Evolutionary conservation across 2,113 vertebrate genomes (phyloP), one percentile per base, ranked within the genome.

Genomic region (Glaucomys volans): DNA sequence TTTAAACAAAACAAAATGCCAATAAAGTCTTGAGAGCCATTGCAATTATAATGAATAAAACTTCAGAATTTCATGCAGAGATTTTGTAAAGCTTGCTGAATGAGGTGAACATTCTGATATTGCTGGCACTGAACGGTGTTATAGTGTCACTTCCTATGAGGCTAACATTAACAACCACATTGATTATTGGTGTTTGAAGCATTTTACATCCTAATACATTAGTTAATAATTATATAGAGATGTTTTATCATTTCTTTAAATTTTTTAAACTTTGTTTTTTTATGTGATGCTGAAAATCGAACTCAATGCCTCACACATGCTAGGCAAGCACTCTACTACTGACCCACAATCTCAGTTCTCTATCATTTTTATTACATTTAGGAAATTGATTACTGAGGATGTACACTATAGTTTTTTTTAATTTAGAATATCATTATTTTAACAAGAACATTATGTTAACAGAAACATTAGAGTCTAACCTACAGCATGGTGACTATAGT

Each of bases 131-230:
- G 30, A 71, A 11, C 62, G 64, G 2, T 17, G 30, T 59, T 26
- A 24, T 1, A 1, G 11, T 0, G 0, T 35, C 79, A 42, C 59
- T 37, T 69, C 6, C 14, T 6, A 44, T 26, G 69, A 62, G 10
- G 37, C 47, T 37, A 42, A 16, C 7, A 5, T 44, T 12, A 44
- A 18, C 47, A 44, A 22, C 64, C 81, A n/a, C 8, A 12, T 5
- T 24, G 2, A 66, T 22, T 40, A n/a, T 8, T 24, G 32, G 30
- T 32, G 17, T 24, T 59, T 40, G 30, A 86, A n/a, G 52, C 16
- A 52, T 69, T 79, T 72, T 35, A 69, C 40, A 67, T 47, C 12
- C 66, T 52, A 20, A 42, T 16, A 14, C 26, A 40, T 35, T 57
- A 80, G 47, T 88, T 54, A 35, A 52, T 74, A 28, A 8, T 82